Conservation (phyloP, 2,888 invertebrate genomes). For the Leistus spinibarbis region DNA sequence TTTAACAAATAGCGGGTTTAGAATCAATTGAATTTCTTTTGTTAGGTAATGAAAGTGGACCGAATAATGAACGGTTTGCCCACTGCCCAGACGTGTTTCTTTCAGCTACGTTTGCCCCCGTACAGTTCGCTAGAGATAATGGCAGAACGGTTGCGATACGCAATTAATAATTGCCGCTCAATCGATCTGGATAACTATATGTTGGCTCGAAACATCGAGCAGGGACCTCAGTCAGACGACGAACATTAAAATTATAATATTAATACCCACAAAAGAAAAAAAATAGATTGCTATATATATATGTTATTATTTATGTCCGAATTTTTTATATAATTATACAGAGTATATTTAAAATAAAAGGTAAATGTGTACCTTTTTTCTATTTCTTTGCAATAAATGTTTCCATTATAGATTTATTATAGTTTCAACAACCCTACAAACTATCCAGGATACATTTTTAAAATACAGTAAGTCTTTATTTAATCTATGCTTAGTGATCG, state of each 20-base stretch:
- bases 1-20: no score
- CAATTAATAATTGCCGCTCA: constrained; percentile 69
- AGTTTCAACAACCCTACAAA: background rate
- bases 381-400: constrained; percentile 39
- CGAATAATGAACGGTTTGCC: constrained; percentile 65
- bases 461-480: constrained; percentile 29
- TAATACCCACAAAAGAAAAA: constrained; percentile 14
- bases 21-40: no score
- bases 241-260: constrained; percentile 51
- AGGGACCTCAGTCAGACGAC: constrained; percentile 58
- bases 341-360: constrained; percentile 23
- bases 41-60: constrained; percentile 63
- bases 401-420: constrained; percentile 16
- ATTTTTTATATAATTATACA: constrained; percentile 30
- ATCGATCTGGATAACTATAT: constrained; percentile 75
- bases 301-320: constrained; percentile 26
- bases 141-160: constrained; percentile 67
- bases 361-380: constrained; percentile 19
- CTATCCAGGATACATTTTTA: no score
- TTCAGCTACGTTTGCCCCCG: constrained; percentile 67
- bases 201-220: constrained; percentile 65
- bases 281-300: constrained; percentile 19
- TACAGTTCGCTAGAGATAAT: constrained; percentile 66
- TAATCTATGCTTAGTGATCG: constrained; percentile 64
- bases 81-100: constrained; percentile 68